These are phyloP conservation scores for Phoebastria nigripes DNA, from an alignment of 2,797 vertebrate genomes.

Conservation along the genomic window DNA sequence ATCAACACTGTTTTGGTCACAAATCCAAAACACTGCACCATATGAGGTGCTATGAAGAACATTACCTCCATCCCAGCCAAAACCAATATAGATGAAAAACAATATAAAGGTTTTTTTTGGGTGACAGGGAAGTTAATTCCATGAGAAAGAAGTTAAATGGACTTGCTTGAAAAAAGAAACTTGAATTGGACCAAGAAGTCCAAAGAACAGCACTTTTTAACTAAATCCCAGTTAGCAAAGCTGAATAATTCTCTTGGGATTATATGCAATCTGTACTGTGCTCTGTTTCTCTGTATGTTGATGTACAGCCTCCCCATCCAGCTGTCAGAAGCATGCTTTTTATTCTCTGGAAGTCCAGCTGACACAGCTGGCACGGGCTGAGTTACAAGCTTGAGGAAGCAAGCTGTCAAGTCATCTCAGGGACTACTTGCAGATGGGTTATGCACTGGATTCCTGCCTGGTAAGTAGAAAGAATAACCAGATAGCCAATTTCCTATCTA, in stretches of 20 bases:
- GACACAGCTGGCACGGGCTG: background rate
- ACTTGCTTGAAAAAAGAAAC: background rate
- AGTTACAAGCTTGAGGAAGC: background rate
- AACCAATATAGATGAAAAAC: background rate
- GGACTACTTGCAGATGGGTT: background rate
- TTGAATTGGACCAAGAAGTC: background rate
- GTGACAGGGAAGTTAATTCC: background rate
- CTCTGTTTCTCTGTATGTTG: background rate
- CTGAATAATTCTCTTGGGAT: background rate
- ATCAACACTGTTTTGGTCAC: background rate
- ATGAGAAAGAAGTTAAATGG: background rate
- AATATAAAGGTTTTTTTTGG: fast-evolving
- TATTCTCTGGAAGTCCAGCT: background rate
- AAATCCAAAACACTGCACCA: background rate
- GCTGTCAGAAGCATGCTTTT: background rate
- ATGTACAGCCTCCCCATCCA: background rate
- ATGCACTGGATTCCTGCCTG: background rate
- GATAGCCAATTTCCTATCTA: background rate
- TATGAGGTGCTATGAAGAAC: background rate
- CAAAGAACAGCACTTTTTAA: background rate
- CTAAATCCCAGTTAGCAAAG: background rate
- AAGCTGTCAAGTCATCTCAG: background rate
- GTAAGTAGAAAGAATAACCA: background rate
- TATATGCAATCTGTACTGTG: background rate
- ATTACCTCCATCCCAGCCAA: background rate